Percentiles rank a stretch among this genome's conserved stretches.
Evolutionary conservation across 2,888 invertebrate genomes (phyloP).

Genomic region (Hirtodrosophila duncani): DNA sequence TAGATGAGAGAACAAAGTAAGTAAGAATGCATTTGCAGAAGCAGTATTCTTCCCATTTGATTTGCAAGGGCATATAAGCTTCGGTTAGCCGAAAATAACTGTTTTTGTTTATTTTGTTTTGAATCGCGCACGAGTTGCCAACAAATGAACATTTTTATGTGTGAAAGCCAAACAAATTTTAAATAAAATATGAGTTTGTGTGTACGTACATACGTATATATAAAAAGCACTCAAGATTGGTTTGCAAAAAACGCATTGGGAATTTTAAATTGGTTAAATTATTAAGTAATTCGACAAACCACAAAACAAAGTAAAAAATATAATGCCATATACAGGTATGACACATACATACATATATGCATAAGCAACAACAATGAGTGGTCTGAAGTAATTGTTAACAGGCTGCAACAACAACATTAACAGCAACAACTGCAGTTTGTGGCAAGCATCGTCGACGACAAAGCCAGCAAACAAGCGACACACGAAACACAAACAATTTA

Average conservation of each 20-base stretch:
- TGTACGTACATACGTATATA: no score
- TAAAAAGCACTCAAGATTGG: conserved; percentile 8
- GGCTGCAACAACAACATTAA: conserved; percentile 5
- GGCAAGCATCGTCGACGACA: conserved; percentile 2
- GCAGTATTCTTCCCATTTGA: no score
- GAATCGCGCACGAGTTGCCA: conserved; percentile 39
- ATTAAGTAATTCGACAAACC: conserved; percentile 48
- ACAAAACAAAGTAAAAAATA: conserved; percentile 1
- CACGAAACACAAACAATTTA: no score
- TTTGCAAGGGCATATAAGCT: no score
- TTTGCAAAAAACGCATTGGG: conserved; percentile 51
- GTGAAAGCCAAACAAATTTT: conserved; percentile 44
- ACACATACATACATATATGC: no score
- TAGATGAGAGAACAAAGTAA: no score
- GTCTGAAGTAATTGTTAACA: conserved; percentile 27
- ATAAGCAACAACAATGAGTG: conserved; percentile 10
- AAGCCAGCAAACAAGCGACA: no score
- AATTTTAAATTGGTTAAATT: conserved; percentile 50
- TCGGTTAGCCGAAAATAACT: no score
- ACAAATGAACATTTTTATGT: conserved; percentile 20
- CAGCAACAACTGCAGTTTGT: conserved; percentile 8
- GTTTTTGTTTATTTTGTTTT: no score
- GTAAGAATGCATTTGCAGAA: no score
- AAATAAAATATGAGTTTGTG: no score
- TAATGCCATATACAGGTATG: conserved; percentile 9